Evolutionary conservation across 2,113 vertebrate genomes (phyloP), one percentile per base, ranked within the genome.

Genomic region (Lepus americanus): DNA sequence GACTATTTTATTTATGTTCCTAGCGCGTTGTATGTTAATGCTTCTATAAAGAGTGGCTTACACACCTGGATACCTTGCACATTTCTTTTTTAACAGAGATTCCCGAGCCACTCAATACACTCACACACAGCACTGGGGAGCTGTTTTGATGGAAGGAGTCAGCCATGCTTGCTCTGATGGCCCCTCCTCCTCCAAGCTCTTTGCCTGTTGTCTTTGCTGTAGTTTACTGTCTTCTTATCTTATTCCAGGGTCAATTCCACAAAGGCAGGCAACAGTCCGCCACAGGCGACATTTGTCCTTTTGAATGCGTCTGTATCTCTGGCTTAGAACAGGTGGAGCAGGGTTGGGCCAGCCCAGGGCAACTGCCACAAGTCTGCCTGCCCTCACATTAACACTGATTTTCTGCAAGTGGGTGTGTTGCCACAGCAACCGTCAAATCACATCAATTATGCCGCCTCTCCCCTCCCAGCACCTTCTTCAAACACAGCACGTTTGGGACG

Each of bases 341-440:
- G 92, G 94, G 93, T 90, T 36, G 90, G 88, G 87, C 95, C 88
- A 95, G 96, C 96, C 93, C 95, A 94, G 97, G 98, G 93, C 95
- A 97, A 98, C 96, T 94, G 89, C 96, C 97, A 94, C 29, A 87
- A 94, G 96, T 96, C 96, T 96, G 96, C 97, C 97, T 98, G 96
- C 97, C 97, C 97, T 98, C 97, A 97, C 95, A 96, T 97, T 97
- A 98, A 97, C 94, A 96, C 93, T 88, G 96, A 98, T 98, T 98
- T 98, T 98, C 97, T 97, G 88, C 59, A 97, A 97, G 98, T 98
- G 95, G 98, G 98, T 92, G 98, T 98, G 98, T 98, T 98, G 97
- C 98, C 98, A 98, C 97, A 98, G 98, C 98, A 98, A 98, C 98
- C 98, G 98, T 98, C 97, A 90, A 94, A 97, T 98, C 97, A 96